These are phyloP conservation scores for Palythoa heliodiscus DNA, from an alignment of 92 coral and sea anemone species.

Conservation along the genomic window DNA sequence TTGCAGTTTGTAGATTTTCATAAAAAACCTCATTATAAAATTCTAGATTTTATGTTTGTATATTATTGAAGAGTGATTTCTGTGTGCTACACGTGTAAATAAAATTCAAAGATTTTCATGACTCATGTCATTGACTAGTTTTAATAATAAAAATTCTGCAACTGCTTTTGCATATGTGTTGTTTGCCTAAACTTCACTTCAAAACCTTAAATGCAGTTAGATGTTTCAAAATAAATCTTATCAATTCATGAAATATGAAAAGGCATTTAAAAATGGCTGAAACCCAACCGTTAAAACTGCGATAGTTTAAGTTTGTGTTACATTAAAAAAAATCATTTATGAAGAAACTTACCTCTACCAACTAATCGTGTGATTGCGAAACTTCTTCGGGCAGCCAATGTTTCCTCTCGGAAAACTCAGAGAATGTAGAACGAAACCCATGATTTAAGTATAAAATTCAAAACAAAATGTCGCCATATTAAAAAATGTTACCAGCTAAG, in stretches of 20 bases:
- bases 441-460: background rate
- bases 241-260: background rate
- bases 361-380: background rate
- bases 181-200: background rate
- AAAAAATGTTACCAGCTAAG: background rate
- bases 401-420: constrained; percentile 1
- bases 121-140: background rate
- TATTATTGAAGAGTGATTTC: background rate
- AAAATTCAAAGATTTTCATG: constrained; percentile 1
- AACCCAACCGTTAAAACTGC: background rate
- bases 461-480: background rate
- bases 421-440: constrained; percentile 6
- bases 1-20: background rate
- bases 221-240: constrained; percentile 6
- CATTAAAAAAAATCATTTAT: background rate
- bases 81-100: constrained; percentile 6
- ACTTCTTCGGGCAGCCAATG: background rate
- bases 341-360: constrained; percentile 1
- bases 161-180: background rate
- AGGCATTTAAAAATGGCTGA: background rate
- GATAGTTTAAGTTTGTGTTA: background rate
- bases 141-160: constrained; percentile 4
- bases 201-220: constrained; percentile 5
- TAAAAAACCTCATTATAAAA: background rate
- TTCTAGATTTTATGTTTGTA: background rate